phyloP scores from a whole-genome alignment of 1,140 invertebrate species.

The Papilio helenus region DNA sequence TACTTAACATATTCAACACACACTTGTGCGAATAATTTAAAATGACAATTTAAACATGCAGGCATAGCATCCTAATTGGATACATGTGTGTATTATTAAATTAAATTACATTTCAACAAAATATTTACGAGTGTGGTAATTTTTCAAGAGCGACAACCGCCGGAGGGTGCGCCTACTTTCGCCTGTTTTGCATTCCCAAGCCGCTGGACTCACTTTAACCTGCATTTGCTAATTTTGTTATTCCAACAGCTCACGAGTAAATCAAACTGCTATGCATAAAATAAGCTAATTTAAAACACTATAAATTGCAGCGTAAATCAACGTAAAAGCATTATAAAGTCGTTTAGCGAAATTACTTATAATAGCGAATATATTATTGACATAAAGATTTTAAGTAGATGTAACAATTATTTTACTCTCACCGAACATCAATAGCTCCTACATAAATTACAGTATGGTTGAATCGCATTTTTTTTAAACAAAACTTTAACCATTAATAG shows the following conservation, averaged over 20 bases:
- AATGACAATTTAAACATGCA: not conserved
- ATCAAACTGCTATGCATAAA: constrained; percentile 34
- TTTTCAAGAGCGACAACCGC: constrained; percentile 65
- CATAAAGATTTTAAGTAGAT: not conserved
- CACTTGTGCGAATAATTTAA: constrained; percentile 40
- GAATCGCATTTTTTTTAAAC: no score
- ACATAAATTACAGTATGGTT: no score
- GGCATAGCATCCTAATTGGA: constrained; percentile 41
- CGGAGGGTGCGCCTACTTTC: constrained; percentile 50
- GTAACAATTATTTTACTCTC: not conserved
- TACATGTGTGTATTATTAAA: constrained; percentile 64
- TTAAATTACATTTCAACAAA: constrained; percentile 69
- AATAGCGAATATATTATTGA: constrained; percentile 21
- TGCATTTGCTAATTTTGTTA: constrained; percentile 40
- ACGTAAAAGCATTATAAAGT: constrained; percentile 31
- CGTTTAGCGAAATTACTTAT: constrained; percentile 29
- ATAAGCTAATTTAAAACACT: constrained; percentile 33
- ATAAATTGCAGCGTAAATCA: constrained; percentile 31
- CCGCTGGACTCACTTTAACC: constrained; percentile 34
- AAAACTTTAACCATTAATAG: no score
- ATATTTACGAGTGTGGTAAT: constrained; percentile 70
- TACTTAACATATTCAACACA: not conserved
- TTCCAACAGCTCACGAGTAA: constrained; percentile 22
- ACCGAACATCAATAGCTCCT: not conserved
- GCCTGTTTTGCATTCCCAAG: constrained; percentile 31